Evolutionary conservation across 2,888 invertebrate genomes (phyloP).

Genomic region (Dione vanillae): DNA sequence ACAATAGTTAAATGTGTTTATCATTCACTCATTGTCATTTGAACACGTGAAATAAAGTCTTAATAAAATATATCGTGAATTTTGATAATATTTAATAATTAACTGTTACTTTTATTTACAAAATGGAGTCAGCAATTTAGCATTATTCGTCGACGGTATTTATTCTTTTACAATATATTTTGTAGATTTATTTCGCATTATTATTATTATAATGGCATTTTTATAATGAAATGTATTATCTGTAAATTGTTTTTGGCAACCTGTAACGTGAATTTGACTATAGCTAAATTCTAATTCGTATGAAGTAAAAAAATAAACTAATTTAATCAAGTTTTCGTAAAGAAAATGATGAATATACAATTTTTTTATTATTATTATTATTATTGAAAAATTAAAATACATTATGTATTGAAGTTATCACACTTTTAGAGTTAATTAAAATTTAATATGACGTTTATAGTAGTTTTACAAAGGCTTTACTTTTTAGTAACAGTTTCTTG

Average conservation of each 20-base stretch:
- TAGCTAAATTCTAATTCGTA: no score
- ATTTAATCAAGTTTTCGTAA: background rate
- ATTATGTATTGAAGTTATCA: background rate
- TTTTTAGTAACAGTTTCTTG: background rate
- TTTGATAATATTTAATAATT: background rate
- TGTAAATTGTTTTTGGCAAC: background rate
- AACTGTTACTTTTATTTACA: background rate
- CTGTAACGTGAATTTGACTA: background rate
- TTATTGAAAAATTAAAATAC: background rate
- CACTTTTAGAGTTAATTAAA: background rate
- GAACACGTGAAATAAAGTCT: no score
- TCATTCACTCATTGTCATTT: no score
- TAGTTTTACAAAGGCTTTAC: background rate
- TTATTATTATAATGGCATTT: slow-evolving; percentile 9
- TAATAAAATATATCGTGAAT: no score
- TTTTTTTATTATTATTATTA: background rate
- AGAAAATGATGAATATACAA: background rate
- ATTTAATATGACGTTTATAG: background rate
- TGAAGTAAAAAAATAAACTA: no score
- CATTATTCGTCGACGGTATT: background rate
- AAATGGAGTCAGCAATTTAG: background rate
- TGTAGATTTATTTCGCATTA: slow-evolving; percentile 11
- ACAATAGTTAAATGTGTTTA: no score
- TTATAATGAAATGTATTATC: background rate
- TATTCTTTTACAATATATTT: slow-evolving; percentile 6